Evolutionary conservation across 2,888 invertebrate species (phyloP).

Genomic region (Mechanitis messenoides): DNA sequence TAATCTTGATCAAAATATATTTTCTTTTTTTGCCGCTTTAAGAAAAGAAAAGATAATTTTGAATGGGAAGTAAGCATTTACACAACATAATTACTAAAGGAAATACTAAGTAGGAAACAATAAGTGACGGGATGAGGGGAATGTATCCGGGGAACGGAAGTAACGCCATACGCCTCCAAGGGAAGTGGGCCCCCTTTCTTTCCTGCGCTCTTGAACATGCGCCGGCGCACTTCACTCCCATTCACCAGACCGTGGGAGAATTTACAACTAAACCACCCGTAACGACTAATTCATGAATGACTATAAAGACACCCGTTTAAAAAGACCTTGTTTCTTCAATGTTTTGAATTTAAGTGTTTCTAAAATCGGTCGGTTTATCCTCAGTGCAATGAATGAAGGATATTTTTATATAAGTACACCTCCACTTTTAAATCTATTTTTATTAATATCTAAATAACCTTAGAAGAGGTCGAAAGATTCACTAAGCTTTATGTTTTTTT

Average conservation of each 20-base stretch:
- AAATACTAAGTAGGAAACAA: conserved; percentile 69
- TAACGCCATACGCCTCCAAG: conserved; percentile 62
- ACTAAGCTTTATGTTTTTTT: conserved; percentile 18
- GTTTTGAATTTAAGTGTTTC: conserved; percentile 45
- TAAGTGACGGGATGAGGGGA: conserved; percentile 51
- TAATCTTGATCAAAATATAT: too few relatives aligned
- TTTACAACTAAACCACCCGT: conserved; percentile 51
- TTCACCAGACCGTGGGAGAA: conserved; percentile 67
- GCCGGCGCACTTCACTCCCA: conserved; percentile 40
- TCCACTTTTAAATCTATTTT: conserved; percentile 48
- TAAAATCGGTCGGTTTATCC: conserved; percentile 47
- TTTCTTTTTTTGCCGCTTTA: too few relatives aligned
- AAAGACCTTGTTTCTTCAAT: conserved; percentile 41
- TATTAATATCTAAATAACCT: conserved; percentile 33
- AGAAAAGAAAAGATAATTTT: too few relatives aligned
- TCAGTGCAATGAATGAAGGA: conserved; percentile 50
- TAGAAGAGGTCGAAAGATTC: conserved; percentile 16
- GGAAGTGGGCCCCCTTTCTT: conserved; percentile 72
- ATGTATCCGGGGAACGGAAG: conserved; percentile 65
- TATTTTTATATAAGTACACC: conserved; percentile 47
- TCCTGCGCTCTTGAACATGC: conserved; percentile 44
- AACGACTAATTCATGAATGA: conserved; percentile 50
- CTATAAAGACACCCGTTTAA: conserved; percentile 50
- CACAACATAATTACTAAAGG: conserved; percentile 41
- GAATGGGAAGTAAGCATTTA: neutral